Evolutionary conservation across 2,888 invertebrate genomes (phyloP).

Genomic region (Yponomeuta sedellus): DNA sequence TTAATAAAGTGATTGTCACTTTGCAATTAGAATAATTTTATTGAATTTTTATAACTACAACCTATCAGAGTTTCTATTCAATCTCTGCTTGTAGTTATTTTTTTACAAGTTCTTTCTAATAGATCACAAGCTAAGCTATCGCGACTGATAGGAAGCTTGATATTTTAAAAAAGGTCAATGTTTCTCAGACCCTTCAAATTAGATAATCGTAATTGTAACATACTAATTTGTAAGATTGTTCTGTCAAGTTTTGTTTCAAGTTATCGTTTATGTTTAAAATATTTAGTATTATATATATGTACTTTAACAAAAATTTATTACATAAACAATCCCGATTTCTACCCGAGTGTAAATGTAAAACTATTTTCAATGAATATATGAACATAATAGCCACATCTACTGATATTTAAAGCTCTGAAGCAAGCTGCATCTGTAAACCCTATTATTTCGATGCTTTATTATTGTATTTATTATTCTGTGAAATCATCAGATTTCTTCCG

Average conservation of each 20-base stretch:
- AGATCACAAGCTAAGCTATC: conserved; percentile 11
- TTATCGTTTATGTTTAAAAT: neutral
- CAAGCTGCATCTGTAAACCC: too few relatives aligned
- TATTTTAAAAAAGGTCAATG: neutral
- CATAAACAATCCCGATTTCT: neutral
- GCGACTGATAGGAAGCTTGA: conserved; percentile 10
- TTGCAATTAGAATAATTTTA: neutral
- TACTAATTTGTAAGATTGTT: conserved; percentile 2
- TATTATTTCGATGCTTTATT: too few relatives aligned
- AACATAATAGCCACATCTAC: too few relatives aligned
- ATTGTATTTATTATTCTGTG: too few relatives aligned
- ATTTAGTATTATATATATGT: neutral
- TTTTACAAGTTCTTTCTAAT: conserved; percentile 6
- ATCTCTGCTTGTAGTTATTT: neutral
- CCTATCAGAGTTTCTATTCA: conserved; percentile 7
- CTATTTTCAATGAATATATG: too few relatives aligned
- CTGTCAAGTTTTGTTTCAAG: neutral
- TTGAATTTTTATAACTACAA: neutral
- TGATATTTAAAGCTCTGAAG: too few relatives aligned
- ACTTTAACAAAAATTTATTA: too few relatives aligned
- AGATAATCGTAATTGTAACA: conserved; percentile 1
- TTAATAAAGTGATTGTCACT: conserved; percentile 5
- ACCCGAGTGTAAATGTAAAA: neutral
- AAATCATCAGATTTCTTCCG: too few relatives aligned
- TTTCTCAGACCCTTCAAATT: conserved; percentile 6